Evolutionary conservation across 2,888 invertebrate genomes (phyloP).

Genomic region (Cryptus armator): DNA sequence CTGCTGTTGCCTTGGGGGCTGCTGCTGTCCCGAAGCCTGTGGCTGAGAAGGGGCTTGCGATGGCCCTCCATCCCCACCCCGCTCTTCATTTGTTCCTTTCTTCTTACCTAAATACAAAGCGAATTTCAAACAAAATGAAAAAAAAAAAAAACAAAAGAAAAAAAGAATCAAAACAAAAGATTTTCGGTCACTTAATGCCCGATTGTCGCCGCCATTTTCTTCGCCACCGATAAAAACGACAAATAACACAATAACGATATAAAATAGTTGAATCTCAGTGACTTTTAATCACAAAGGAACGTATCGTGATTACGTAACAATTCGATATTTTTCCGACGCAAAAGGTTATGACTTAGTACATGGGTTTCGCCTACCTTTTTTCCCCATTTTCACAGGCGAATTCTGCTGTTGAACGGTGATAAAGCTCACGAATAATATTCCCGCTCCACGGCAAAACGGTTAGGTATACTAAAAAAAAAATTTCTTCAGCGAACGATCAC

Average conservation of each 20-base stretch:
- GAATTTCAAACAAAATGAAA: neutral
- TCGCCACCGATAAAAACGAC: neutral
- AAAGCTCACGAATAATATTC: neutral
- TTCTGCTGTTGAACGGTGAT: neutral
- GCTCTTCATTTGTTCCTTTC: slow-evolving; percentile 2
- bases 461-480: neutral
- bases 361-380: slow-evolving; percentile 45
- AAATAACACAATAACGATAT: neutral
- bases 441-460: neutral
- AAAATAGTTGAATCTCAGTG: neutral
- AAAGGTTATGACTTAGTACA: neutral
- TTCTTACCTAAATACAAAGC: slow-evolving; percentile 40
- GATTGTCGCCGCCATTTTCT: neutral
- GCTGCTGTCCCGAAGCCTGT: neutral
- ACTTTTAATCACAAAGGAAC: neutral
- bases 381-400: slow-evolving; percentile 53
- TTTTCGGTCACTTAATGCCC: neutral
- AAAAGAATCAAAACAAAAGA: neutral
- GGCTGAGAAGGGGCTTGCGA: neutral
- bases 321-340: slow-evolving; percentile 1
- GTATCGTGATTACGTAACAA: too few species aligned
- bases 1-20: slow-evolving; percentile 15
- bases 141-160: neutral
- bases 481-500: neutral
- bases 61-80: neutral